Evolutionary conservation across 2,113 vertebrate species (phyloP).

Genomic region (Microtus pennsylvanicus): DNA sequence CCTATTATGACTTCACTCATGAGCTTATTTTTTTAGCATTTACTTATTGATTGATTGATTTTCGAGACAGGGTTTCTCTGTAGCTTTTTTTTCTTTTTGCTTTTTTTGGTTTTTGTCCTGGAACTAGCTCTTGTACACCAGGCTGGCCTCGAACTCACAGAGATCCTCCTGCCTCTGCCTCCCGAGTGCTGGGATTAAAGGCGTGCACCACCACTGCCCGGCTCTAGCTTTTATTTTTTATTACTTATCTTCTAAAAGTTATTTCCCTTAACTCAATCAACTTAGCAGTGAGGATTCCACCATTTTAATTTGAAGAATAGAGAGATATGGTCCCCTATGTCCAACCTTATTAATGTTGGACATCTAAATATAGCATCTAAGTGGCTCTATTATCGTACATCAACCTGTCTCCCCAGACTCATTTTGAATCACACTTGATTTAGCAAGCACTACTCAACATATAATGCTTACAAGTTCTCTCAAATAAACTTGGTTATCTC

Average conservation of each 20-base stretch:
- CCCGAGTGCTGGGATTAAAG: too few species aligned
- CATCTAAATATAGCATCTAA: neutral
- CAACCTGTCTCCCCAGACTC: neutral
- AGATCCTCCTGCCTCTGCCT: too few species aligned
- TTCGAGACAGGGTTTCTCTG: too few species aligned
- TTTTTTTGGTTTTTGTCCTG: too few species aligned
- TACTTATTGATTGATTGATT: too few species aligned
- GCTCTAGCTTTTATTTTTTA: neutral
- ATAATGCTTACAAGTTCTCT: neutral
- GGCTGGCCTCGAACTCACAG: too few species aligned
- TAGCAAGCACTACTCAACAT: neutral
- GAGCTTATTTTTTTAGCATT: neutral
- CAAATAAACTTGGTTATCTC: neutral
- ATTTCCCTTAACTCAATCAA: neutral
- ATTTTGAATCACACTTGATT: neutral
- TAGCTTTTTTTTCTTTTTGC: too few species aligned
- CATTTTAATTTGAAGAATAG: neutral
- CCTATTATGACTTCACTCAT: neutral
- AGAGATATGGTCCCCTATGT: neutral
- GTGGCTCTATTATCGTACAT: neutral
- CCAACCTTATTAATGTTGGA: neutral
- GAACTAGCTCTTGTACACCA: too few species aligned
- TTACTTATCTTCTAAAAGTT: neutral
- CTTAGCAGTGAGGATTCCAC: neutral
- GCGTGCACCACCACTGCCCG: accelerated